Conservation (phyloP, 2,888 invertebrate genomes). For the Tridacna gigas region DNA sequence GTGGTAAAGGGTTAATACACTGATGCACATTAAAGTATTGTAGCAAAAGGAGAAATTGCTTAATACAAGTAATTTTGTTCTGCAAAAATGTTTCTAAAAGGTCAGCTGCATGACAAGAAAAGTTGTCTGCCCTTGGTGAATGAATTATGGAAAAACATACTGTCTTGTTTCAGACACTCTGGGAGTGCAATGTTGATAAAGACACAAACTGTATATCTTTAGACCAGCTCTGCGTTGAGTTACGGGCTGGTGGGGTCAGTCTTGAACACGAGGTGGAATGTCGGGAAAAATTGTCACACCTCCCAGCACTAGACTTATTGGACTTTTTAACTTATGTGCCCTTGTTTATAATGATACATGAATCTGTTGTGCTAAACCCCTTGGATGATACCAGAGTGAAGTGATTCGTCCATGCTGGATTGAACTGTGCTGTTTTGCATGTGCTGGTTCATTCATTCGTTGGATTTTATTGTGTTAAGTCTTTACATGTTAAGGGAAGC, state of each 20-base stretch:
- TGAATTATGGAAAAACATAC: too few species aligned
- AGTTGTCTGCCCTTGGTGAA: not conserved
- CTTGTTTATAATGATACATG: constrained; percentile 83
- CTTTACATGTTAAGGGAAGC: not conserved
- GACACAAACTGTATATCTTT: constrained; percentile 80
- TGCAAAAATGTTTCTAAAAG: not conserved
- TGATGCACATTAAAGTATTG: not conserved
- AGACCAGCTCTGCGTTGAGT: constrained; percentile 81
- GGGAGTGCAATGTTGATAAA: constrained; percentile 83
- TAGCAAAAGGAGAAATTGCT: not conserved
- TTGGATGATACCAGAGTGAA: constrained; percentile 75
- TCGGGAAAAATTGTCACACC: constrained; percentile 76
- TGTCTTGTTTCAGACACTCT: constrained; percentile 75
- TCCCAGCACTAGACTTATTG: constrained; percentile 79
- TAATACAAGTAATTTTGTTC: not conserved
- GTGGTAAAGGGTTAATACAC: too few species aligned
- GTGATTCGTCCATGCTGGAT: constrained; percentile 42
- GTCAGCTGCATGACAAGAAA: not conserved
- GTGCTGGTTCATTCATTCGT: not conserved
- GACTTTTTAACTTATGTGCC: constrained; percentile 84
- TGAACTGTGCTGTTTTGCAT: not conserved
- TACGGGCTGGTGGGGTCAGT: constrained; percentile 83
- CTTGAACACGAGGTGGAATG: constrained; percentile 79
- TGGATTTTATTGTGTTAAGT: not conserved
- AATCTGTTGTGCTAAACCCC: constrained; percentile 82